These are phyloP conservation scores for Pyrocoelia pectoralis DNA, from an alignment of 2,888 invertebrate species.

Conservation along the genomic window DNA sequence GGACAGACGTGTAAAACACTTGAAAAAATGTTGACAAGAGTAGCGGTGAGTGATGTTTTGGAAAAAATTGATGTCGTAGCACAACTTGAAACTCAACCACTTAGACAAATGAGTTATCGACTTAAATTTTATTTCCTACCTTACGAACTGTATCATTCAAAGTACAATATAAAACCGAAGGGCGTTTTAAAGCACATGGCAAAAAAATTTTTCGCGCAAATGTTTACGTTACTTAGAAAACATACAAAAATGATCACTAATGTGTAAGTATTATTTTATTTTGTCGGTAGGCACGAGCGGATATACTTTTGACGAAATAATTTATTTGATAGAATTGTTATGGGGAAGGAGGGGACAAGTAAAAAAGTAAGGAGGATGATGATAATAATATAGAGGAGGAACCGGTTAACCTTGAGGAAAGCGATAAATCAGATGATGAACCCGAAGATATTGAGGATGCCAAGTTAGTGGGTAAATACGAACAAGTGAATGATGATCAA, in stretches of 20 bases:
- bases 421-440: constrained; percentile 72
- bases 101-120: constrained; percentile 67
- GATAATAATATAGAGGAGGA: constrained; percentile 53
- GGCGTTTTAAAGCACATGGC: constrained; percentile 79
- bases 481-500: constrained; percentile 60
- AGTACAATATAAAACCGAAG: constrained; percentile 75
- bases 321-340: constrained; percentile 56
- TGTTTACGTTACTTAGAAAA: constrained; percentile 71
- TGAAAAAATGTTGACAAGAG: constrained; percentile 78
- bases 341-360: constrained; percentile 59
- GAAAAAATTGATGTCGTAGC: constrained; percentile 72
- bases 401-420: constrained; percentile 18
- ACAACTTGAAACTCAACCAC: constrained; percentile 65
- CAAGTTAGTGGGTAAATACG: constrained; percentile 55
- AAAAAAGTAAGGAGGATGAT: constrained; percentile 48
- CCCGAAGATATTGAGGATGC: constrained; percentile 66
- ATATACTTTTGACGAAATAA: no score
- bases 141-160: constrained; percentile 73
- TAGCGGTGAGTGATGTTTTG: constrained; percentile 81
- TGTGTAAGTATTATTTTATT: constrained; percentile 55
- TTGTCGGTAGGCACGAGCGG: no score
- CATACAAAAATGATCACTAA: constrained; percentile 64
- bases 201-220: constrained; percentile 70
- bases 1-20: constrained; percentile 68
- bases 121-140: constrained; percentile 80